Percentiles rank a stretch among this genome's conserved stretches.
These are phyloP conservation scores for Syngnathus floridae DNA, from an alignment of 2,113 vertebrate species.

Conservation along the genomic window DNA sequence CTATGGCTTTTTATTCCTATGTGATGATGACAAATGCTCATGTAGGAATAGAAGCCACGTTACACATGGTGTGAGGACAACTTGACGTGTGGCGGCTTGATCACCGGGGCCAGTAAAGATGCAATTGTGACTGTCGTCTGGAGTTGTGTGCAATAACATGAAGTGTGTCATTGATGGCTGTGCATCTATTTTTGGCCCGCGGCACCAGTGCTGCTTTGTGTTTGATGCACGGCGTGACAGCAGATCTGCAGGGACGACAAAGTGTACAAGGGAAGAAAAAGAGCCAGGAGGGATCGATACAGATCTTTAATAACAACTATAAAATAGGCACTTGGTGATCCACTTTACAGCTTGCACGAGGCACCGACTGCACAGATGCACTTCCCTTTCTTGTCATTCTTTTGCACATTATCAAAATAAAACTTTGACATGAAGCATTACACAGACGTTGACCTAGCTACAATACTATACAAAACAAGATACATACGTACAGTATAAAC, in stretches of 20 bases:
- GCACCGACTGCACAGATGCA: conserved; percentile 60
- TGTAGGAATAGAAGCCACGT: conserved; percentile 99
- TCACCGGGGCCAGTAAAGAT: conserved; percentile 33
- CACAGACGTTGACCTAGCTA: conserved; percentile 84
- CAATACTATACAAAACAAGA: conserved; percentile 86
- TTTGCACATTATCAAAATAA: conserved; percentile 92
- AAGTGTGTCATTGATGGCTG: conserved; percentile 45
- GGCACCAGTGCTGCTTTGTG: conserved; percentile 37
- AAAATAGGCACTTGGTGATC: conserved; percentile 80
- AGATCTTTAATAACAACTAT: conserved; percentile 76
- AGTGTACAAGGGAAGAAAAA: conserved; percentile 48
- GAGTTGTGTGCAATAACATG: conserved; percentile 20
- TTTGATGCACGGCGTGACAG: conserved; percentile 57
- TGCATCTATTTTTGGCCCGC: conserved; percentile 58
- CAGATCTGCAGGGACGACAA: conserved; percentile 44
- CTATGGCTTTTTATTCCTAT: conserved; percentile 99
- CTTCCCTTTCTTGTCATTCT: conserved; percentile 75
- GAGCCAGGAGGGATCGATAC: conserved; percentile 59
- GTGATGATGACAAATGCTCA: conserved; percentile 95
- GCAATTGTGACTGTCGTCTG: conserved; percentile 37
- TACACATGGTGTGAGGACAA: conserved; percentile 90
- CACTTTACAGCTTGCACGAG: conserved; percentile 75
- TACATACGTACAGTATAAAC: conserved; percentile 85
- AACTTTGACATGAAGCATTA: conserved; percentile 88
- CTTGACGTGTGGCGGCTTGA: conserved; percentile 35